phyloP scores from a whole-genome alignment of 1,140 invertebrate species.

The Apis florea region DNA sequence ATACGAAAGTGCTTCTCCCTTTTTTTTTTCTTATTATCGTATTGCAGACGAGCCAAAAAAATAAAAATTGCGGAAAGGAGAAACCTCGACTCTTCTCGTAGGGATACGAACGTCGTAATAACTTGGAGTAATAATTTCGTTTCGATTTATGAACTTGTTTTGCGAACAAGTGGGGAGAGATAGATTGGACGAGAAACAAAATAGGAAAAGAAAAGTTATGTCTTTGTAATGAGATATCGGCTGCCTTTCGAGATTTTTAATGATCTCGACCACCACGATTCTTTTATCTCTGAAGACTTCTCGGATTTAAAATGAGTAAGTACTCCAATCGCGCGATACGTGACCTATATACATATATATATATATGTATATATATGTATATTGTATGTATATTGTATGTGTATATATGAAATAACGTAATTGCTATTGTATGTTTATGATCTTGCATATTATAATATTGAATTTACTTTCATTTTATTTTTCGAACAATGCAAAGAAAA shows the following conservation, averaged over 20 bases:
- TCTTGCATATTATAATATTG: too few relatives aligned
- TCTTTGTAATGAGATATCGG: slow-evolving; percentile 45
- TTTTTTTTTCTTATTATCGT: neutral
- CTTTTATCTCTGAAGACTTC: slow-evolving; percentile 32
- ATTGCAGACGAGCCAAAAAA: too few relatives aligned
- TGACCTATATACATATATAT: neutral
- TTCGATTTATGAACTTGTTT: slow-evolving; percentile 47
- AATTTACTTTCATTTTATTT: too few relatives aligned
- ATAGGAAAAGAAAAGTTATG: neutral
- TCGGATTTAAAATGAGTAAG: neutral
- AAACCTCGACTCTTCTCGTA: neutral
- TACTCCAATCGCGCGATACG: neutral
- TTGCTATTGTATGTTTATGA: too few relatives aligned
- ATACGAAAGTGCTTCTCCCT: neutral
- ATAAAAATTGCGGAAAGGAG: neutral
- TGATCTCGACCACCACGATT: slow-evolving; percentile 50
- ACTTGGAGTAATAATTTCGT: neutral
- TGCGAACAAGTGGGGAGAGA: slow-evolving; percentile 15
- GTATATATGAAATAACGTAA: too few relatives aligned
- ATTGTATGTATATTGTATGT: too few relatives aligned
- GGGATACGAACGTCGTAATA: slow-evolving; percentile 32
- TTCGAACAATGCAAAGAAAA: too few relatives aligned
- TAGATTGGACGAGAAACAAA: neutral
- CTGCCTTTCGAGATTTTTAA: slow-evolving; percentile 50
- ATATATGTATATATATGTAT: too few relatives aligned